Conservation (phyloP, 2,113 vertebrate genomes). For the Halichoerus grypus region DNA sequence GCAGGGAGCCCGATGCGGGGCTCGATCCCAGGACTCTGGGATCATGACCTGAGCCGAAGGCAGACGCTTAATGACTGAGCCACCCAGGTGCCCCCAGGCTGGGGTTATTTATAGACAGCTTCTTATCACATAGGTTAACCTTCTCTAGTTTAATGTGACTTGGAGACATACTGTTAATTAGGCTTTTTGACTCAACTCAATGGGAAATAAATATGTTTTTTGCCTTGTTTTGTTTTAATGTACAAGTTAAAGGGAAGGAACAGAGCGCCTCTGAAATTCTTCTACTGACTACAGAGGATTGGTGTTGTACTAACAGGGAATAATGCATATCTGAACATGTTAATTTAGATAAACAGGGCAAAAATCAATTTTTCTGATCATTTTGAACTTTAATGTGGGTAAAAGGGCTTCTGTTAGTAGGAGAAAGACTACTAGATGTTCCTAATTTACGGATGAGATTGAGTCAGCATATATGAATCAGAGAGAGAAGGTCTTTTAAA, state of each 20-base stretch:
- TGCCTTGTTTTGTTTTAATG: background rate
- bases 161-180: conserved; percentile 64
- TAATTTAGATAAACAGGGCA: background rate
- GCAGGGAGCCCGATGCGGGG: too few species aligned
- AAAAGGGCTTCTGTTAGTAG: conserved; percentile 33
- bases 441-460: background rate
- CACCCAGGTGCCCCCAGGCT: too few species aligned
- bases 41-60: too few species aligned
- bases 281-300: background rate
- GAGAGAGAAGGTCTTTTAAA: conserved; percentile 59
- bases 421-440: background rate
- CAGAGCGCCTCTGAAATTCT: conserved; percentile 44
- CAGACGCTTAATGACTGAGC: too few species aligned
- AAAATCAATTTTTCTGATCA: background rate
- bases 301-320: background rate
- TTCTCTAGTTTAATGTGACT: conserved; percentile 41
- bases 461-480: background rate
- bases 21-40: too few species aligned
- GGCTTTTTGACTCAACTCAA: conserved; percentile 49
- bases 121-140: background rate
- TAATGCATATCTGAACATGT: background rate
- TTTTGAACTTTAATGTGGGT: conserved; percentile 13
- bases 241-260: conserved; percentile 42
- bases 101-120: conserved; percentile 53
- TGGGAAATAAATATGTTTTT: conserved; percentile 39